Base-by-base conservation (phyloP, 35 echinoderm and acorn worm genomes). In the Holothuria glaberrima region DNA sequence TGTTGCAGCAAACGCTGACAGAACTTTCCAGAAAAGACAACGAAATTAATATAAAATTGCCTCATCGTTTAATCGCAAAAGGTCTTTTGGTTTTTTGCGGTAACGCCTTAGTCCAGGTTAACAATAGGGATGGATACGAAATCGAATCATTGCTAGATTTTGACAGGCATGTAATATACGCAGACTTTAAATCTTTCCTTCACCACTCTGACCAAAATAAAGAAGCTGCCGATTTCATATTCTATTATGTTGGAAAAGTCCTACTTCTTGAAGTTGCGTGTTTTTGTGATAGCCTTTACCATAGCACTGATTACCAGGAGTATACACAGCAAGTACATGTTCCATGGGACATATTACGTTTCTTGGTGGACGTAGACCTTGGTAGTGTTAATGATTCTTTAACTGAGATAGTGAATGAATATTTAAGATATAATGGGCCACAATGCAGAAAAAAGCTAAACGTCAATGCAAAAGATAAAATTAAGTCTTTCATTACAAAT, bases 41-140 rank as follows among this genome's bases (percentile, higher is more conserved):
- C n/a, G 72, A 17, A 38, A 4, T 46, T 46, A 46, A 46, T 46
- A 75, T 75, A 5, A 75, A 75, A 45, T 21, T 75, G 41, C 72
- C 72, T 12, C 36, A 75, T 75, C 36, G 16, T 75, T 44, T 75
- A 17, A 75, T 75, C 41, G 72, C 72, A 6, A 75, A 75, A 75
- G 72, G 72, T 38, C 72, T 75, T 21, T 13, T 75, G 33, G 21
- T 24, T 44, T 75, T 75, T 18, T 75, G 72, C 46, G 72, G 72
- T 6, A 75, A n/a, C n/a, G n/a, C n/a, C n/a, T n/a, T n/a, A n/a
- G n/a, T n/a, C n/a, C n/a, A n/a, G n/a, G n/a, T n/a, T n/a, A n/a
- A n/a, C n/a, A n/a, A n/a, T n/a, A n/a, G n/a, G n/a, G n/a, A n/a
- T n/a, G n/a, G 64, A 68, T 68, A 68, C 9, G 22, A 68, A 22